These are phyloP conservation scores for Scaptomyza tumidula DNA, from an alignment of 2,888 invertebrate genomes.

Conservation along the genomic window DNA sequence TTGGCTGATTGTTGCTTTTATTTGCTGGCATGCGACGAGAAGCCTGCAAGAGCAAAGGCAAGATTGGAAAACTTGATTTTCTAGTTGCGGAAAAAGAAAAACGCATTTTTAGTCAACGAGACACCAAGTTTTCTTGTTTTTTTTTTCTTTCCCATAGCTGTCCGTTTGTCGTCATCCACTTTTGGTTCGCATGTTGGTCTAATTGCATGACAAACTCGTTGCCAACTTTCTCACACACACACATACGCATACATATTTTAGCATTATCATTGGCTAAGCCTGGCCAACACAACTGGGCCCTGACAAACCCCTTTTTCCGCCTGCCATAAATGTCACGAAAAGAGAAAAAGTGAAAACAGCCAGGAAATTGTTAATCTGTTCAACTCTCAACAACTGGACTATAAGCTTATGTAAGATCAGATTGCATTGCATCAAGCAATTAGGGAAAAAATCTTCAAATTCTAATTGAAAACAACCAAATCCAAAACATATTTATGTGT, in stretches of 20 bases:
- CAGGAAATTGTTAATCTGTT: slow-evolving; percentile 42
- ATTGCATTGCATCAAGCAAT: not conserved
- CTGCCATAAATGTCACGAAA: slow-evolving; percentile 63
- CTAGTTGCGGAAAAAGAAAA: slow-evolving; percentile 73
- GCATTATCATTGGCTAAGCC: slow-evolving; percentile 48
- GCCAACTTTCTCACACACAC: slow-evolving; percentile 75
- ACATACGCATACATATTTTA: slow-evolving; percentile 71
- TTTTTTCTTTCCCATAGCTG: slow-evolving; percentile 43
- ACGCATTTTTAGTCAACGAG: slow-evolving; percentile 50
- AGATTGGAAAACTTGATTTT: slow-evolving; percentile 74
- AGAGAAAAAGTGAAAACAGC: slow-evolving; percentile 62
- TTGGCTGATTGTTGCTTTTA: slow-evolving; percentile 63
- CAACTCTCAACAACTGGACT: slow-evolving; percentile 8
- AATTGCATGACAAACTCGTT: slow-evolving; percentile 76
- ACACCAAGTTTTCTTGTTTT: not conserved
- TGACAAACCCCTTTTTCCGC: slow-evolving; percentile 1
- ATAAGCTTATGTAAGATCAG: slow-evolving; percentile 40
- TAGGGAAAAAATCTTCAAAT: slow-evolving; percentile 9
- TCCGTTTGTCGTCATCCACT: slow-evolving; percentile 44
- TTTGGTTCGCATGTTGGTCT: slow-evolving; percentile 72
- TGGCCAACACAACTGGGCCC: slow-evolving; percentile 12
- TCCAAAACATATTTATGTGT: not conserved
- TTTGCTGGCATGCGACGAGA: slow-evolving; percentile 22
- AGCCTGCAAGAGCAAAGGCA: slow-evolving; percentile 1
- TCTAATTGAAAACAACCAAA: too few species aligned